Conservation (phyloP, 2,888 invertebrate species). For the Clitarchus hookeri region DNA sequence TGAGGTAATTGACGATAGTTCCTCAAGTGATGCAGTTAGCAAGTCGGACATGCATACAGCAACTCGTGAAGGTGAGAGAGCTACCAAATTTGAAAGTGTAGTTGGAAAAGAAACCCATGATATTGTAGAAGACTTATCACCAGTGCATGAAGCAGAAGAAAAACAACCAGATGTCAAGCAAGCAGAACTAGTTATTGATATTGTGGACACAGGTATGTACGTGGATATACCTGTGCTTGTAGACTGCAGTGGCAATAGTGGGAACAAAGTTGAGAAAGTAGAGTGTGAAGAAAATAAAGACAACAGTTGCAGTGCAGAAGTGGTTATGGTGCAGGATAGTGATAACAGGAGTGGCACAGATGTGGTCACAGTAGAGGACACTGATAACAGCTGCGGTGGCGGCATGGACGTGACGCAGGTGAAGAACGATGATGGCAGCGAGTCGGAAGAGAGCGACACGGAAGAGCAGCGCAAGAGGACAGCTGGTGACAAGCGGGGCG, state of each 20-base stretch:
- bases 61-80: conserved; percentile 38
- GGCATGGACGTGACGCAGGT: conserved; percentile 40
- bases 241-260: no score
- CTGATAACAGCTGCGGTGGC: not conserved
- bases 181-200: not conserved
- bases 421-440: conserved; percentile 47
- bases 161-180: not conserved
- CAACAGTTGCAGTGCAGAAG: conserved; percentile 28
- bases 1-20: not conserved
- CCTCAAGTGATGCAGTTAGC: not conserved
- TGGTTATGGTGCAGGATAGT: not conserved
- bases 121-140: not conserved
- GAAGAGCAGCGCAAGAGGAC: conserved; percentile 33
- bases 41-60: not conserved
- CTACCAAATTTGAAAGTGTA: conserved; percentile 49
- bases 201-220: not conserved
- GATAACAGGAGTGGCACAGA: not conserved
- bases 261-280: not conserved
- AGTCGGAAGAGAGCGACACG: conserved; percentile 41
- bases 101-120: conserved; percentile 41
- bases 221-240: no score
- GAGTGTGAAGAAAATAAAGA: conserved; percentile 39
- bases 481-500: conserved; percentile 33
- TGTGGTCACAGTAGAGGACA: not conserved
- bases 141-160: not conserved